Percentiles rank a stretch among this genome's conserved stretches.
phyloP scores from a whole-genome alignment of 2,113 vertebrate genomes.

The Ramphastos sulfuratus region DNA sequence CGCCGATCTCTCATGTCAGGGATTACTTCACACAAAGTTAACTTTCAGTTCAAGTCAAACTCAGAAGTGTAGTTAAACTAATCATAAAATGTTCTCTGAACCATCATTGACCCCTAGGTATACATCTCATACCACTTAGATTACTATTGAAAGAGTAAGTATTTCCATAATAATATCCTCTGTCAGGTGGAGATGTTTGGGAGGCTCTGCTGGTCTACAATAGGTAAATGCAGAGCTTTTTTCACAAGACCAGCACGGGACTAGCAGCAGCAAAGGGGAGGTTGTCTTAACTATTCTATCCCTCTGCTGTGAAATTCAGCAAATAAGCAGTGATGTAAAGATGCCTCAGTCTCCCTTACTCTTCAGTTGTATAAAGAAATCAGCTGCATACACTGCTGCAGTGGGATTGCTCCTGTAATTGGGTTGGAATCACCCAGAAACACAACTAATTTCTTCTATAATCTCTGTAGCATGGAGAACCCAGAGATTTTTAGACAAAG shows the following conservation, averaged over 20 bases:
- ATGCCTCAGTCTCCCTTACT: neutral
- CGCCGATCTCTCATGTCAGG: neutral
- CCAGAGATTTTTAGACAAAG: neutral
- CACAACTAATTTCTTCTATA: neutral
- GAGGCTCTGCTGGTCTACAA: neutral
- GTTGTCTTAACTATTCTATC: neutral
- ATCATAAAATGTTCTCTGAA: neutral
- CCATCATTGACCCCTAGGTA: neutral
- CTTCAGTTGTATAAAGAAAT: neutral
- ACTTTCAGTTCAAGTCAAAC: neutral
- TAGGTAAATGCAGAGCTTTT: neutral
- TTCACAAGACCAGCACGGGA: neutral
- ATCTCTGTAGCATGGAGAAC: neutral
- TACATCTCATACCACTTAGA: neutral
- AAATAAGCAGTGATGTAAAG: neutral
- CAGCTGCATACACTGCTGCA: neutral
- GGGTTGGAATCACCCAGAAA: neutral
- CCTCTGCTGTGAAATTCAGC: neutral
- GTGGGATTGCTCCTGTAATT: neutral
- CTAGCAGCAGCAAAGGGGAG: neutral
- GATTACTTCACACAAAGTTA: neutral
- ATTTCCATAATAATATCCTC: neutral
- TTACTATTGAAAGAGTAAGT: neutral
- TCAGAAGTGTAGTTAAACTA: neutral
- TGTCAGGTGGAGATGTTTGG: neutral